Percentiles rank a stretch among this genome's conserved stretches.
Evolutionary conservation across 2,888 invertebrate genomes (phyloP).

Genomic region (Nemapogon koenigi): DNA sequence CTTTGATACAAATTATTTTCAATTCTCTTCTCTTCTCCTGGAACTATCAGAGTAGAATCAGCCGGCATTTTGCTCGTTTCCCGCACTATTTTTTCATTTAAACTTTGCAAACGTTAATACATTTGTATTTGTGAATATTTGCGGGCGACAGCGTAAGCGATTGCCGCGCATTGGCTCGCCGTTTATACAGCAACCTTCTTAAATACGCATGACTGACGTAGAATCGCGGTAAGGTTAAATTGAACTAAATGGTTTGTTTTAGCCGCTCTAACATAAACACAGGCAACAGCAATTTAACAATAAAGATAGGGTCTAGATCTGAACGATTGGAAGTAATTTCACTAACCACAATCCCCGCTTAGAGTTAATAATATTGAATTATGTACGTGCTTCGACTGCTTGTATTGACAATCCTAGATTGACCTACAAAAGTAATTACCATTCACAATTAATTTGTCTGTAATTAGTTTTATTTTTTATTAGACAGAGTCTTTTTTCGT

Average conservation of each 20-base stretch:
- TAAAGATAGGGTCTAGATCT: slow-evolving; percentile 5
- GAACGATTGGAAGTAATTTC: not conserved
- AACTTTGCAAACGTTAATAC: not conserved
- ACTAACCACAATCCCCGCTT: too few species aligned
- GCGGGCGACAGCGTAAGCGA: slow-evolving; percentile 41
- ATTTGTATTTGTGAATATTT: not conserved
- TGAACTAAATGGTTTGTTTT: slow-evolving; percentile 11
- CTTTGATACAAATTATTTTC: slow-evolving; percentile 59
- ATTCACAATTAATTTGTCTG: too few species aligned
- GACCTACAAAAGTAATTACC: too few species aligned
- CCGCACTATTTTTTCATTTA: not conserved
- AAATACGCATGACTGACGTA: slow-evolving; percentile 41
- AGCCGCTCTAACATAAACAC: slow-evolving; percentile 7
- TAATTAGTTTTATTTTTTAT: too few species aligned
- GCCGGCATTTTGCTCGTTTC: slow-evolving; percentile 39
- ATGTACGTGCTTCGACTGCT: too few species aligned
- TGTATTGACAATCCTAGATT: too few species aligned
- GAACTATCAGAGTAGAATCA: slow-evolving; percentile 47
- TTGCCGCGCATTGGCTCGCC: slow-evolving; percentile 39
- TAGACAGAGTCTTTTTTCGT: too few species aligned
- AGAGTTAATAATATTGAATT: too few species aligned
- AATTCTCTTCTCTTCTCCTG: slow-evolving; percentile 30
- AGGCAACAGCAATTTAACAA: slow-evolving; percentile 6
- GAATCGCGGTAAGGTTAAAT: slow-evolving; percentile 50
- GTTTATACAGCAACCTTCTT: slow-evolving; percentile 42